phyloP scores from a whole-genome alignment of 2,888 invertebrate species.

The Eristalis intricaria region DNA sequence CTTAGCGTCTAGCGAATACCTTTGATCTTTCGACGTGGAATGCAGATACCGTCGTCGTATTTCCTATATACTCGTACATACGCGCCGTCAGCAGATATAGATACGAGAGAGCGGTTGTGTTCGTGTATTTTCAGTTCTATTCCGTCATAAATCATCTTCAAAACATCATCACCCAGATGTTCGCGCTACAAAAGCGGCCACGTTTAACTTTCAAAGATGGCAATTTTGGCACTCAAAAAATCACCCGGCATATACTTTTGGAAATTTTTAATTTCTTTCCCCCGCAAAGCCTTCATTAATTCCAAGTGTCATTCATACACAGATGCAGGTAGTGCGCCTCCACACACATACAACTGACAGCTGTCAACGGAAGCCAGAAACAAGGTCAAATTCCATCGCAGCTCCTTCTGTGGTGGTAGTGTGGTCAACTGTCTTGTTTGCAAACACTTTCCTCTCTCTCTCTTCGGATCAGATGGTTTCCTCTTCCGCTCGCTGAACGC shows the following conservation, averaged over 20 bases:
- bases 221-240: conserved; percentile 4
- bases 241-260: conserved; percentile 9
- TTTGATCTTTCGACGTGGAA: conserved; percentile 22
- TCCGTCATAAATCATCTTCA: conserved; percentile 11
- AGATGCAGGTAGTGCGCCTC: conserved; percentile 8
- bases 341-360: conserved; percentile 16
- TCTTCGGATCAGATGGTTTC: conserved; percentile 37
- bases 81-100: background rate
- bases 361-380: conserved; percentile 56
- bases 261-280: background rate
- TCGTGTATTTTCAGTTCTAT: background rate
- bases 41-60: background rate
- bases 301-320: conserved; percentile 16
- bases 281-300: background rate
- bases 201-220: background rate
- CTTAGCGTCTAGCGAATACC: background rate
- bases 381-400: conserved; percentile 53
- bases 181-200: background rate
- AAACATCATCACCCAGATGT: background rate
- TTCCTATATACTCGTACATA: conserved; percentile 7
- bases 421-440: background rate
- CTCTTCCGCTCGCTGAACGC: background rate
- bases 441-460: background rate
- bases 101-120: background rate
- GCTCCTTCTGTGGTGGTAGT: background rate